Conservation (phyloP, 2,797 vertebrate genomes). For the Phoxinus dragarum region DNA sequence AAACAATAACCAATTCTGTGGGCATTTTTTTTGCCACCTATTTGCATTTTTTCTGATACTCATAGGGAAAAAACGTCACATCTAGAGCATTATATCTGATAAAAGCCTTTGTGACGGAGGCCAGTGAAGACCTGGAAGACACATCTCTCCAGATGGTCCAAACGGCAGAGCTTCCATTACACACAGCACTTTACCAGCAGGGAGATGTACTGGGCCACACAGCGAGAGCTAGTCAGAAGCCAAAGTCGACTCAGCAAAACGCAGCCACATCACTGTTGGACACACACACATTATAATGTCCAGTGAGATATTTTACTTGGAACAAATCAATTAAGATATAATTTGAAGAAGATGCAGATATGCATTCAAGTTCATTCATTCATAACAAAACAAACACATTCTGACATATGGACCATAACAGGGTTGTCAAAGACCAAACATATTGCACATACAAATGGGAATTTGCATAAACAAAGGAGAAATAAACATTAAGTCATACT, state of each 20-base stretch:
- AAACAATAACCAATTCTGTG: not conserved
- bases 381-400: not conserved
- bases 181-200: slow-evolving; percentile 18
- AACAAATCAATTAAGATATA: slow-evolving; percentile 6
- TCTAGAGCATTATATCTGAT: not conserved
- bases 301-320: slow-evolving; percentile 11
- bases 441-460: not conserved
- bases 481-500: slow-evolving; percentile 7
- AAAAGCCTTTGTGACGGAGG: not conserved
- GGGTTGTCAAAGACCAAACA: not conserved
- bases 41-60: not conserved
- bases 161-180: slow-evolving; percentile 27
- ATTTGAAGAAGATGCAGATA: slow-evolving; percentile 2
- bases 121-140: slow-evolving; percentile 19
- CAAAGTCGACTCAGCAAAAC: slow-evolving; percentile 55
- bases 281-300: not conserved
- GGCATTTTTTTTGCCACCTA: not conserved
- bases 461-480: not conserved
- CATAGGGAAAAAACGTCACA: not conserved
- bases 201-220: slow-evolving; percentile 31
- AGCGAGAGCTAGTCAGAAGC: slow-evolving; percentile 26
- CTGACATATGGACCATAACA: slow-evolving; percentile 9
- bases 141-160: slow-evolving; percentile 30
- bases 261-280: slow-evolving; percentile 34
- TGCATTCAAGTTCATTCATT: not conserved